A percentile compares a stretch with the other conserved stretches of the same genome.
phyloP scores from a whole-genome alignment of 2,113 vertebrate species.

The Gymnobelideus leadbeateri region DNA sequence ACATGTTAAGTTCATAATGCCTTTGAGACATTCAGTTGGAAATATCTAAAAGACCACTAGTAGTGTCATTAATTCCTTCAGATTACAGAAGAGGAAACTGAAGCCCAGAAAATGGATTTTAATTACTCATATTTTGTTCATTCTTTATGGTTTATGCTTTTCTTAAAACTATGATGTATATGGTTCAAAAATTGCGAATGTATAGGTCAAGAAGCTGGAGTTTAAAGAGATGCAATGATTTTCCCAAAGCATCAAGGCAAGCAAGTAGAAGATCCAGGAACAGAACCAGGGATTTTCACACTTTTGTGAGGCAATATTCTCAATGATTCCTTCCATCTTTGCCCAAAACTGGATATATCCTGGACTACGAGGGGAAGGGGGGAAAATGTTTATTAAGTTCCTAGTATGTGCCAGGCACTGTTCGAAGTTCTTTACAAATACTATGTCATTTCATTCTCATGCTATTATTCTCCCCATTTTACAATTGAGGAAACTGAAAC shows the following conservation, averaged over 20 bases:
- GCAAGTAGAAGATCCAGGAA: background rate
- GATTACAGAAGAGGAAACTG: background rate
- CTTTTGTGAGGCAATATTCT: background rate
- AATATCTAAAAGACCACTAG: background rate
- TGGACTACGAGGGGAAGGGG: background rate
- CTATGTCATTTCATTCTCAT: background rate
- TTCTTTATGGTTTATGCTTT: background rate
- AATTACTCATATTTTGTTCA: background rate
- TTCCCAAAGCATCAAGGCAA: background rate
- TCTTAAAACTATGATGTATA: background rate
- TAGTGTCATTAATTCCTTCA: background rate
- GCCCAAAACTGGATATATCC: background rate
- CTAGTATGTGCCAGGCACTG: background rate
- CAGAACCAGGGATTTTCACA: background rate
- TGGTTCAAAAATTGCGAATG: background rate
- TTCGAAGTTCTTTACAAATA: background rate
- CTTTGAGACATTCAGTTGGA: background rate
- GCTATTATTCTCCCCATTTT: background rate
- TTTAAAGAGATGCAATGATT: background rate
- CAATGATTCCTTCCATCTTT: background rate
- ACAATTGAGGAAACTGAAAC: background rate
- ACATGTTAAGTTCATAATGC: background rate
- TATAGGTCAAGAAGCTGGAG: background rate
- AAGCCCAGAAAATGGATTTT: background rate
- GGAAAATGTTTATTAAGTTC: background rate